Evolutionary conservation across 2,888 invertebrate species (phyloP).

Genomic region (Limnephilus lunatus): DNA sequence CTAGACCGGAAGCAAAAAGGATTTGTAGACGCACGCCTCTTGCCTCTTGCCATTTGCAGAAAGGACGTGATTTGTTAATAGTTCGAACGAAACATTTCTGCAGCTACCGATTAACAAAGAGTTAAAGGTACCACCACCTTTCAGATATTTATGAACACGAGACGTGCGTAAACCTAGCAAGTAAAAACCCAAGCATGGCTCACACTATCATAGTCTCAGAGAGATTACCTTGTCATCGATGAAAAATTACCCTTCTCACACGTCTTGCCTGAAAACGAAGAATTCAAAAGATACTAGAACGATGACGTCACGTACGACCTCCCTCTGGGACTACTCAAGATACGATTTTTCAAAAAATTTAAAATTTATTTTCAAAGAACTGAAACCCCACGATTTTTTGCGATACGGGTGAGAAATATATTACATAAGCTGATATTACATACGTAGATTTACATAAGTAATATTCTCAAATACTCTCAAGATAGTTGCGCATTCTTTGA

Average conservation of each 20-base stretch:
- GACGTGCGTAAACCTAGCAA: neutral
- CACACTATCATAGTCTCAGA: neutral
- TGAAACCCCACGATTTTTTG: neutral
- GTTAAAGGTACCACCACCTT: neutral
- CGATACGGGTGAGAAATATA: neutral
- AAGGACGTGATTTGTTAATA: too few relatives aligned
- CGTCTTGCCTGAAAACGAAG: too few relatives aligned
- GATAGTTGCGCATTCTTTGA: neutral
- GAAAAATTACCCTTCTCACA: too few relatives aligned
- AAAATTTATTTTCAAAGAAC: neutral
- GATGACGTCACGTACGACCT: too few relatives aligned
- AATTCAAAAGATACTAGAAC: too few relatives aligned
- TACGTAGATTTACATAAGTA: neutral
- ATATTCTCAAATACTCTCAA: neutral
- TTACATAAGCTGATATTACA: neutral
- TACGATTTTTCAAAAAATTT: neutral
- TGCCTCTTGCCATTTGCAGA: too few relatives aligned
- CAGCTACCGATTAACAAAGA: neutral
- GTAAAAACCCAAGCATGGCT: neutral
- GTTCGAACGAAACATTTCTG: neutral
- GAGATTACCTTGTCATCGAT: too few relatives aligned
- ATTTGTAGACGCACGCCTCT: neutral
- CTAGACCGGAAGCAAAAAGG: neutral
- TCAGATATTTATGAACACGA: neutral
- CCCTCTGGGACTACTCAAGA: too few relatives aligned